These are phyloP conservation scores for Atractosteus spatula DNA, from an alignment of 2,113 vertebrate species.

Conservation along the genomic window DNA sequence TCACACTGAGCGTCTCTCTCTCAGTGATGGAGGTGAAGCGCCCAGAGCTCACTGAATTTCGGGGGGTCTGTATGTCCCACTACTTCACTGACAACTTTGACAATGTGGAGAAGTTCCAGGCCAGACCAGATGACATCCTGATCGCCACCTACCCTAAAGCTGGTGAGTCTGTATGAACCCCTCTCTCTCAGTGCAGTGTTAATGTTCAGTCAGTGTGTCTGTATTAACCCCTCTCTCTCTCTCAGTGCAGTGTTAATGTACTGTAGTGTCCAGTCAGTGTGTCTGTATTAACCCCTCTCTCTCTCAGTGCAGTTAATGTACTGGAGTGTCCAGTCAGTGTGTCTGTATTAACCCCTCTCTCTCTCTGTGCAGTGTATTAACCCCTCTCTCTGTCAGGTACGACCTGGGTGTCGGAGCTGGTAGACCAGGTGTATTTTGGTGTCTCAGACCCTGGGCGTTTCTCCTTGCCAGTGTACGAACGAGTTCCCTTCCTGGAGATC, in stretches of 20 bases:
- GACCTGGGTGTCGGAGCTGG: conserved; percentile 61
- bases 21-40: conserved; percentile 9
- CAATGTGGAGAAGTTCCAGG: conserved; percentile 64
- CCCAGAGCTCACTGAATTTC: conserved; percentile 47
- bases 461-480: conserved; percentile 31
- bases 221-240: too few species aligned
- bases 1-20: too few species aligned
- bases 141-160: conserved; percentile 77
- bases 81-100: conserved; percentile 65
- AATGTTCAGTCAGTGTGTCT: too few species aligned
- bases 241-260: too few species aligned
- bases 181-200: too few species aligned
- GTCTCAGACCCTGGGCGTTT: conserved; percentile 28
- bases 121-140: conserved; percentile 70
- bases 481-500: conserved; percentile 61
- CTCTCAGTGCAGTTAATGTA: neutral
- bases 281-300: too few species aligned
- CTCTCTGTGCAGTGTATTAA: neutral
- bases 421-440: conserved; percentile 50
- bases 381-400: conserved; percentile 42
- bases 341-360: too few species aligned
- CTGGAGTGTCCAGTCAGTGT: neutral
- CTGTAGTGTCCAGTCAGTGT: too few species aligned
- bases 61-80: conserved; percentile 53
- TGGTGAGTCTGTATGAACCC: conserved; percentile 48